Base-by-base conservation (phyloP, 2,797 vertebrate species). In the Bradypus variegatus region DNA sequence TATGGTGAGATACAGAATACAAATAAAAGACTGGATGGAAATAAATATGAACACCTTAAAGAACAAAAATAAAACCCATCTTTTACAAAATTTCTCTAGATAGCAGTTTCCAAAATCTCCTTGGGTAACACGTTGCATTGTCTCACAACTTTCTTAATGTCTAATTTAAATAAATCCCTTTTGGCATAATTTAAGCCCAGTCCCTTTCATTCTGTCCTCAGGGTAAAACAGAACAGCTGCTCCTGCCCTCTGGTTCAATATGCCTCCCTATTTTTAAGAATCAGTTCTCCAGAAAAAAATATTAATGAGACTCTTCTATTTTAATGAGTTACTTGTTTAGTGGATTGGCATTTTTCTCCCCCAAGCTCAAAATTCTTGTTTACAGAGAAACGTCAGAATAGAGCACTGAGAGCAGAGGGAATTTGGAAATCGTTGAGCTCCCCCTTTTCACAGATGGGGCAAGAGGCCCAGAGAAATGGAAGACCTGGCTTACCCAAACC, bases 241-340 rank as follows among this genome's bases (percentile, higher is more conserved):
- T 94, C 88, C 53, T 80, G 78, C 95, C 87, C 64, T 82, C 84
- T 62, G 84, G 75, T 80, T 94, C 95, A 95, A 94, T 94, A 95
- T 92, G 93, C 93, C 88, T 96, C 86, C 89, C 93, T 93, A 89
- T 96, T 95, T 95, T 95, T 95, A 96, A 96, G 94, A 93, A 94
- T 94, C 77, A 90, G 76, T 95, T 91, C 87, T 95, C 90, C 78
- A 94, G 91, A 93, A 95, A 94, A 93, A 91, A 95, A 94, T 93
- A 94, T 91, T 94, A 96, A 95, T 92, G 93, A 95, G 95, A 95
- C 4, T 93, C 85, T 93, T 94, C 93, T 94, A 95, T 96, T 96
- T 95, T 94, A 92, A 95, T 94, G 92, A 95, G 92, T 89, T 95
- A 64, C 84, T 95, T 95, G 92, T 94, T 94, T 87, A 70, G 91